Conservation (phyloP, 2,113 vertebrate species). For the Corydoras maculifer region DNA sequence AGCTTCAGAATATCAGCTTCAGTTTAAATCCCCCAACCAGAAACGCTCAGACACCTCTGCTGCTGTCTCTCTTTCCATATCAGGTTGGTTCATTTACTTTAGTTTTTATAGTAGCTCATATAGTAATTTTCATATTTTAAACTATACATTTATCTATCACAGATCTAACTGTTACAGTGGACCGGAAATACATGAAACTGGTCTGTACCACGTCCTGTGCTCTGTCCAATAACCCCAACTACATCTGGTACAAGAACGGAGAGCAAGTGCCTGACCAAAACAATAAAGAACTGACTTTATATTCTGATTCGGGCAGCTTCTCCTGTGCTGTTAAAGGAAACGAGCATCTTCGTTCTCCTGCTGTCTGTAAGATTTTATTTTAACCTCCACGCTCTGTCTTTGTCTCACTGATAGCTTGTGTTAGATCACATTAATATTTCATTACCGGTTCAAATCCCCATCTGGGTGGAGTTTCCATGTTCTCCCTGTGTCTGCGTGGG, state of each 20-base stretch:
- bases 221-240: conserved; percentile 10
- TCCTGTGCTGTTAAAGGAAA: conserved; percentile 30
- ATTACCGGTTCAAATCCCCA: too few relatives aligned
- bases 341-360: conserved; percentile 21
- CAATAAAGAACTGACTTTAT: too few relatives aligned
- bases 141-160: too few relatives aligned
- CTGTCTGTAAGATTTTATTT: conserved; percentile 18
- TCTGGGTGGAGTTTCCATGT: too few relatives aligned
- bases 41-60: neutral
- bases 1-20: conserved; percentile 4
- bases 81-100: neutral
- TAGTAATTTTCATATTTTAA: too few relatives aligned
- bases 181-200: too few relatives aligned
- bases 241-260: conserved; percentile 22
- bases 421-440: neutral
- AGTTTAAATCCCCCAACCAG: neutral
- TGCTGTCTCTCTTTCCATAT: conserved; percentile 7
- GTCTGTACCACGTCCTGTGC: neutral
- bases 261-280: neutral
- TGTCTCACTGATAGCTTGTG: neutral
- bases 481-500: too few relatives aligned
- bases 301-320: conserved; percentile 17
- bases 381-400: neutral
- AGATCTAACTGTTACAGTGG: too few relatives aligned
- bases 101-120: neutral